phyloP scores from a whole-genome alignment of 2,888 invertebrate species.

The Heteromyza rotundicornis region DNA sequence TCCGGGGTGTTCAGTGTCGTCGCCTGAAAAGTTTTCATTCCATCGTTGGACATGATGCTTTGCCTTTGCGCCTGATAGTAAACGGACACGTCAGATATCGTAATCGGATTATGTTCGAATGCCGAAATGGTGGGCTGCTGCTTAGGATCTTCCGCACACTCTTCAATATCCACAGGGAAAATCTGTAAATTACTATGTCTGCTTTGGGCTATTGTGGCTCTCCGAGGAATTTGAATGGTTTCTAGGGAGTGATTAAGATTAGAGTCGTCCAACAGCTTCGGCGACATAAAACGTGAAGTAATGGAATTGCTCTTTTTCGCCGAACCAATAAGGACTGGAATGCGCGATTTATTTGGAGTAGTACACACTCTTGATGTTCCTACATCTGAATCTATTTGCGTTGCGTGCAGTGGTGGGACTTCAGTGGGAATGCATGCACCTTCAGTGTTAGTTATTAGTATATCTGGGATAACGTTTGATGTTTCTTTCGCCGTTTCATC shows the following conservation, averaged over 20 bases:
- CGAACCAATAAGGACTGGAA: conserved; percentile 12
- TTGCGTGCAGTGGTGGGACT: too few species aligned
- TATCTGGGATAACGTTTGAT: too few species aligned
- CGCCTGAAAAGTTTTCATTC: too few species aligned
- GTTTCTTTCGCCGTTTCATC: too few species aligned
- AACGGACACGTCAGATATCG: conserved; percentile 46
- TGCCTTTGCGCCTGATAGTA: conserved; percentile 34
- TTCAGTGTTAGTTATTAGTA: too few species aligned
- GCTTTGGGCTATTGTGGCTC: conserved; percentile 28
- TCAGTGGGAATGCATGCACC: too few species aligned
- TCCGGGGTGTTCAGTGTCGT: too few species aligned
- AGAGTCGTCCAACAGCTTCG: background rate
- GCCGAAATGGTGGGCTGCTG: background rate
- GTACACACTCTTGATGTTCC: background rate
- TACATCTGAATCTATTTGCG: too few species aligned
- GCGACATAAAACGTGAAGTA: background rate
- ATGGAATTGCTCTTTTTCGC: conserved; percentile 9
- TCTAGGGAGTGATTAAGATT: conserved; percentile 7
- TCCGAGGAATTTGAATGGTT: conserved; percentile 17
- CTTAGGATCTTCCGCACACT: conserved; percentile 24
- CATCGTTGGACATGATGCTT: conserved; percentile 14
- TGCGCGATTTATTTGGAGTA: background rate
- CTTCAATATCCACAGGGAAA: conserved; percentile 7
- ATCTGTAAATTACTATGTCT: conserved; percentile 22
- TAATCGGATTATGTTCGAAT: conserved; percentile 43